Base-by-base conservation (phyloP, 2,113 vertebrate species). In the Psilopsiagon aymara region DNA sequence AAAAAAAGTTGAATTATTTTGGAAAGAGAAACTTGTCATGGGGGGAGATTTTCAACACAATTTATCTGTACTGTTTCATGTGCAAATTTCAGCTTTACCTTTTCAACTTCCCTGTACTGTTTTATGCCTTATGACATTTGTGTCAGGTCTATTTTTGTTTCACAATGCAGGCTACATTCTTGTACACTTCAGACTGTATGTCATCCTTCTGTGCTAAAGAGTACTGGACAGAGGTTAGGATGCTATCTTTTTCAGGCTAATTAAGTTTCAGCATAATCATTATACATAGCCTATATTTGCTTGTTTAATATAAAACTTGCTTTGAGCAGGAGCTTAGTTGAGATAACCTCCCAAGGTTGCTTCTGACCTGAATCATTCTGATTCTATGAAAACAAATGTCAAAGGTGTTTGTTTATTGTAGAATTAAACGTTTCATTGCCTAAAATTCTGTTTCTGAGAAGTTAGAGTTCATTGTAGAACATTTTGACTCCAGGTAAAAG, bases 101-200 rank as follows among this genome's bases (percentile, higher is more conserved):
- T 94, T 95, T 55, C 53, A 74, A 77, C 77, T 95, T 91, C 67
- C 41, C 59, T 71, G 49, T 63, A 25, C 44, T 91, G 35, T 96
- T 90, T 90, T 89, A 94, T 91, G 70, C 66, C 63, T 86, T 66
- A n/a, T 91, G 96, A 93, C 95, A 87, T 89, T 92, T 76, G 86
- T 91, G 84, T 85, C 94, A 80, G 59, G 43, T 76, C 46, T 94
- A 53, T 77, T 96, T 96, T 89, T 89, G 41, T 80, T 95, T 77
- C 77, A 67, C 44, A 60, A 8, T 66, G 43, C 33, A 44, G 63
- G 31, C 41, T 92, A 5, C 76, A 39, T 89, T 94, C 86, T 70
- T 85, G 62, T 79, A 35, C 62, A 33, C 49, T 92, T 94, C 88
- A 6, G 15, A 43, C 44, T 69, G 35, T 66, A 21, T 87, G 83